Evolutionary conservation across 2,113 vertebrate species (phyloP).

Genomic region (Thunnus maccoyii): DNA sequence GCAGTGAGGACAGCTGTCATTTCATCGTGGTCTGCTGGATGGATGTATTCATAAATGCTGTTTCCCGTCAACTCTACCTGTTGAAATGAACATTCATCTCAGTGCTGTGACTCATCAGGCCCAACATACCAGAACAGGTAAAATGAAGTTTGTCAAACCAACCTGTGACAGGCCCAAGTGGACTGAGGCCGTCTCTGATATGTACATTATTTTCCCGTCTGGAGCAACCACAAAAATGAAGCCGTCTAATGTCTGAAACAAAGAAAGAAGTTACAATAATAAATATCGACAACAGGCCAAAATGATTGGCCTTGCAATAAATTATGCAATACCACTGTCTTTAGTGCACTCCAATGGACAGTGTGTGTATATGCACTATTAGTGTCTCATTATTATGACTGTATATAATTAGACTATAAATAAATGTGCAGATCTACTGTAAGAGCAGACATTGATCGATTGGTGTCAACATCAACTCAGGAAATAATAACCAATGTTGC

Average conservation of each 20-base stretch:
- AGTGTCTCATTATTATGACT: not conserved
- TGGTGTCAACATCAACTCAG: not conserved
- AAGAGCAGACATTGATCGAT: not conserved
- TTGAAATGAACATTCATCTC: slow-evolving; percentile 69
- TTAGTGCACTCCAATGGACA: not conserved
- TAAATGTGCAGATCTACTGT: not conserved
- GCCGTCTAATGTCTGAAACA: slow-evolving; percentile 93
- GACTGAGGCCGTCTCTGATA: slow-evolving; percentile 98
- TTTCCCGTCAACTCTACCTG: slow-evolving; percentile 99
- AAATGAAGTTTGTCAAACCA: slow-evolving; percentile 39
- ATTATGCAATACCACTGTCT: not conserved
- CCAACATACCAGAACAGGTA: not conserved
- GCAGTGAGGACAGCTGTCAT: slow-evolving; percentile 97
- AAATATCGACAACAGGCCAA: not conserved
- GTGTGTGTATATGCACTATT: not conserved
- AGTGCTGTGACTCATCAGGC: slow-evolving; percentile 20
- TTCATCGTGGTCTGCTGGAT: slow-evolving; percentile 97
- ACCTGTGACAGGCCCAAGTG: slow-evolving; percentile 98
- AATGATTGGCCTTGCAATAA: no score
- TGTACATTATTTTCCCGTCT: slow-evolving; percentile 99
- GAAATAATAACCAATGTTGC: not conserved
- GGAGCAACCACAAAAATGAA: slow-evolving; percentile 99
- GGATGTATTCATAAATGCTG: slow-evolving; percentile 98
- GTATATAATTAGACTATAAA: not conserved
- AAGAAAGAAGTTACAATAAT: not conserved